A percentile compares a stretch with the other conserved stretches of the same genome.
Conservation (phyloP, 2,113 vertebrate genomes). For the Ammospiza caudacuta region DNA sequence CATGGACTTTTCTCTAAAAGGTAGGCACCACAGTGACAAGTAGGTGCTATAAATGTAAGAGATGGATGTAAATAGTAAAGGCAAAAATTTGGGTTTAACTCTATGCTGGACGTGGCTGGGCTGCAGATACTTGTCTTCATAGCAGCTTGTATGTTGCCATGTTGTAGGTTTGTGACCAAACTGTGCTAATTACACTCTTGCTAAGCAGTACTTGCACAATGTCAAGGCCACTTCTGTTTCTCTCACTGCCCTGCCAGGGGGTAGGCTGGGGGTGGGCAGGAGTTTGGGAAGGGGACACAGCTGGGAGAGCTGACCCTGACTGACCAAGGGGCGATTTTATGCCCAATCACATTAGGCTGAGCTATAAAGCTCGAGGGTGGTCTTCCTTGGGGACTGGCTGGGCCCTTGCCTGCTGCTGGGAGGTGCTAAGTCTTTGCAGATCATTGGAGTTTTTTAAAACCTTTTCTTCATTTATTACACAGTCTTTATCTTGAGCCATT, state of each 20-base stretch:
- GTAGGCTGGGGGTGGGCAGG: neutral
- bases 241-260: neutral
- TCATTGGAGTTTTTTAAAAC: rapidly evolving
- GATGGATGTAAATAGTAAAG: neutral
- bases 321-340: neutral
- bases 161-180: neutral
- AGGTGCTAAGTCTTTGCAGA: neutral
- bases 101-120: neutral
- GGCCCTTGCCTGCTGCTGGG: neutral
- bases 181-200: neutral
- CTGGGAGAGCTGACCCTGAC: neutral
- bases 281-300: neutral
- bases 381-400: neutral
- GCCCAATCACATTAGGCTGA: neutral
- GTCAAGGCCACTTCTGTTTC: neutral
- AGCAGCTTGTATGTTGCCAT: neutral
- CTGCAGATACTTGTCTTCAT: neutral
- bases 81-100: neutral
- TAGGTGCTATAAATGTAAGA: neutral
- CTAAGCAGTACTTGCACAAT: neutral
- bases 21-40: rapidly evolving
- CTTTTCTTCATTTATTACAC: neutral
- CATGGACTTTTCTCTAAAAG: neutral
- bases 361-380: neutral
- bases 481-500: neutral